Evolutionary conservation across 1,140 invertebrate species (phyloP), one percentile per base, ranked within the genome.

Genomic region (Drosophila athabasca): DNA sequence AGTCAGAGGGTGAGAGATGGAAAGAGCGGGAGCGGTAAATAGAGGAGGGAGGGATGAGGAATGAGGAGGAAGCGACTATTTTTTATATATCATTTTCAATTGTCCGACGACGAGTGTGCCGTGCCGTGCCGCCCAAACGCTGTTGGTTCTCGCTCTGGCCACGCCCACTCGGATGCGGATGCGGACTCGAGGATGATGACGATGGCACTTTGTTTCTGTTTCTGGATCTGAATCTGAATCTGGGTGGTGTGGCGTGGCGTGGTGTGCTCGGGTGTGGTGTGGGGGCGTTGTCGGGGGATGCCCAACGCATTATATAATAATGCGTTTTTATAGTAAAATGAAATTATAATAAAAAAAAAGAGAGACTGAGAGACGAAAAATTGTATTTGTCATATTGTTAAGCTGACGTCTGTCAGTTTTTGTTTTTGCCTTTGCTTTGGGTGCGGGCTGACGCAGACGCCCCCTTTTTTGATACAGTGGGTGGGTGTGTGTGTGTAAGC

Each of bases 371-470:
- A 76, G 75, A 88, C 67, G 83, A 89, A 89, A 88, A 88, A 89
- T 88, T 89, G 79, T 89, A 83, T 88, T 88, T 88, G 83, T 88
- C 83, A 88, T 83, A 88, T 88, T 88, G 83, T 88, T 88, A 79
- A 88, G 83, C 83, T 88, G 79, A 88, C 80, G 79, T 59, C 76
- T 78, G 81, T 84, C 81, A 87, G 61, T 85, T 84, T 76, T 71
- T 50, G 57, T 60, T 45, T 49, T 61, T 64, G 72, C 62, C 55
- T 64, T 77, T 78, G 11, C 35, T 5, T 39, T 13, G 35, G 35
- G 35, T 39, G 35, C 35, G 35, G 35, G 35, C 4, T 13, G 35
- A 39, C 3, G 35, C 35, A 11, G 35, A 39, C 35, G 11, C 59
- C 35, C 13, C 9, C 41, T 64, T 64, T 15, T 31, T 24, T 26